Base-by-base conservation (phyloP, 2,113 vertebrate genomes). In the Psammodynastes pulverulentus region DNA sequence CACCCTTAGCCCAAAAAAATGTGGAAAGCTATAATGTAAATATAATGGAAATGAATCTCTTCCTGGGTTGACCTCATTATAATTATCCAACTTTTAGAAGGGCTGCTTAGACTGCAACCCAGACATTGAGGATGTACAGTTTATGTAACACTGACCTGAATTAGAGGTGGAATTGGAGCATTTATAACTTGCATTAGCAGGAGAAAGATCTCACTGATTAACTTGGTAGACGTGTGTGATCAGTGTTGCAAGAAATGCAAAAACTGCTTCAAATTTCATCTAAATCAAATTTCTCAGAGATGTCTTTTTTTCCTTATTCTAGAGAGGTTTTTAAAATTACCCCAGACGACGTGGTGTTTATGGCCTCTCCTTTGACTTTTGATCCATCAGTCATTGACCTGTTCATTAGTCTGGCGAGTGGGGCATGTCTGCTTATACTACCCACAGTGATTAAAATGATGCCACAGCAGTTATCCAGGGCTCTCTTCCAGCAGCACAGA, bases 341-440 rank as follows among this genome's bases (percentile, higher is more conserved):
- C 3, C 90, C 96, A 34, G 96, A 98, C 9, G 99, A 99, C 94
- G 84, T 98, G 90, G 96, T 99, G 0, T 99, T 99, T 94, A 96
- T 99, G 91, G 98, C 99, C 43, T 99, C 99, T 21, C 98, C 99
- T 24, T 96, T 99, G 91, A 99, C 99, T 3, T 99, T 99, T 97
- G 99, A 99, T 95, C 99, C 99, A 0, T 99, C 99, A 4, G 98
- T 98, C 93, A 98, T 99, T 95, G 99, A 99, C 58, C 93, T 99
- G 91, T 99, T 99, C 92, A 3, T 99, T 88, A 97, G 98, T 39
- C 96, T 99, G 12, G 97, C 98, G 1, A 98, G 98, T 0, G 99
- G 99, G 26, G 99, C 99, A 53, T 98, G 97, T 93, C 97, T 99
- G 90, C 98, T 99, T 45, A 93, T 99, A 0, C 93, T 99, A n/a